Evolutionary conservation across 1,140 invertebrate species (phyloP), one percentile per base, ranked within the genome.

Genomic region (Pomacea maculata): DNA sequence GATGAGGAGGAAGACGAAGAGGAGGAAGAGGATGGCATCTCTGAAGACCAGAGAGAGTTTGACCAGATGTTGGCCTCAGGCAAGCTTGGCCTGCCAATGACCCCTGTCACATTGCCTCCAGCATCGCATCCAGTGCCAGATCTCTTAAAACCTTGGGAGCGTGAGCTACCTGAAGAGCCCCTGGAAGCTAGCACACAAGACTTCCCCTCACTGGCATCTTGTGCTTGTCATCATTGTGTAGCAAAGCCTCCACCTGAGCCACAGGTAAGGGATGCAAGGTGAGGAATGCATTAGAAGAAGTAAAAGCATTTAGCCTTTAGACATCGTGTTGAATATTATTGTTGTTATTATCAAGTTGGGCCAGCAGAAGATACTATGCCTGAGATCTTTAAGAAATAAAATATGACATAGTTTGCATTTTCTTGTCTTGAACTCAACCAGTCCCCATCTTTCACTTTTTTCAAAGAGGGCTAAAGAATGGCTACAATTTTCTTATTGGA

Each of bases 151-250:
- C 54, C 12, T 61, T 67, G 72, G 72, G 79, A 70, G 4, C 54
- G 72, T 64, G 82, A 77, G 75, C 80, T 78, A 61, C 65, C 80
- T 9, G 84, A 83, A 45, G 80, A 78, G 64, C 11, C 61, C n/a
- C 67, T 82, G 79, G 68, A 75, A 64, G 52, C 64, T 19, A 80
- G 61, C 52, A 25, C 64, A 10, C 72, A 75, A 45, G 72, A 80
- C 74, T 78, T 82, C 55, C 71, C 65, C n/a, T 81, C 68, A 15
- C 83, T 82, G 61, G 83, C 86, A n/a, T 85, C 83, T 57, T 89
- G 88, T 87, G 87, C 87, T 79, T 89, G 87, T 83, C 86, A 87
- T 77, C 88, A 88, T 75, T 89, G 86, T 85, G 84, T 86, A 19
- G 80, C 83, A 34, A 86, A 87, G 79, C 82, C 86, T 14, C 84